Evolutionary conservation across 2,888 invertebrate genomes (phyloP), one percentile per base, ranked within the genome.

Genomic region (Phymatocera aterrima): DNA sequence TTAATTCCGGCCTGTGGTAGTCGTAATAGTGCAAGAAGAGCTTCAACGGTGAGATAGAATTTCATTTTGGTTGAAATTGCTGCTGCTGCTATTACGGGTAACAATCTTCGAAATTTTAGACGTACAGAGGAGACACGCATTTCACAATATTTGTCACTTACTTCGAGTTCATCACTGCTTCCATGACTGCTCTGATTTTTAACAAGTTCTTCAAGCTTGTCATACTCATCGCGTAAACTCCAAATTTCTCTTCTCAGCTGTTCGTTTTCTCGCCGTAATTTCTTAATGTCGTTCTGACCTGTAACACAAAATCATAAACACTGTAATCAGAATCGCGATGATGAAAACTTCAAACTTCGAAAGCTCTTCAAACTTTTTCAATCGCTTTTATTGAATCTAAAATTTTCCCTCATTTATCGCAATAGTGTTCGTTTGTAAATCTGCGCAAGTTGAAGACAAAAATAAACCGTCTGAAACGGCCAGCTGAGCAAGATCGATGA

Each of bases 201-300:
- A 86, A 97, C 93, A 88, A 96, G 93, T 85, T 94, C 95, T 91
- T 97, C 97, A 84, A 97, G 92, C 77, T 96, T 94, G 89, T 97
- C 97, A 91, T 97, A 97, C 91, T 97, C 97, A 90, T 97, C 97
- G 43, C 97, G 93, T 75, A 97, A 92, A 79, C 95, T 95, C 92
- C 96, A 97, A 88, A 97, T 96, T 91, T 97, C 97, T 28, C 96
- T 92, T 85, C 96, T 94, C 78, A 97, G 92, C 89, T 96, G 96
- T 84, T 97, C 97, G 92, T 97, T 97, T 88, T 97, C 97, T 60
- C 96, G 92, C 82, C 96, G 95, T 87, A 97, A 89, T 89, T 97
- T 97, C 91, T 97, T 97, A 85, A 97, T 96, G 88, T 97, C 97
- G 83, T 95, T 95, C 90, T 97, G 97, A 83, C 97, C 97, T 97